These are phyloP conservation scores for Macrostomum lignano DNA, from an alignment of 1,140 invertebrate species.

Conservation along the genomic window DNA sequence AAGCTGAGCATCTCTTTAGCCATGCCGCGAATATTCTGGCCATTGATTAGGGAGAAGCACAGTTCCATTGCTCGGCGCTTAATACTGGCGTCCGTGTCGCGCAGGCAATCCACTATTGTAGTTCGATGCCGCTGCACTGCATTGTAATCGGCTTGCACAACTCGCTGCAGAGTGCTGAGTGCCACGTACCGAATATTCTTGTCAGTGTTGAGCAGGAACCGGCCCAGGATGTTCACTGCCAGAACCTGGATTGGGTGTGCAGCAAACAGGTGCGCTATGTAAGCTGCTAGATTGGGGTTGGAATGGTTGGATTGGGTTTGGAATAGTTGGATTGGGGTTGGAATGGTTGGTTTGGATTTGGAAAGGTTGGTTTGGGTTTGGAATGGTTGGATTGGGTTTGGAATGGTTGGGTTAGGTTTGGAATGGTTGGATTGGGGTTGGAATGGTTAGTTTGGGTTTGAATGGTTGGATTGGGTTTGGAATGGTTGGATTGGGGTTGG, in stretches of 20 bases:
- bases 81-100: constrained; percentile 35
- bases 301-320: too few species aligned
- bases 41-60: constrained; percentile 81
- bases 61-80: constrained; percentile 71
- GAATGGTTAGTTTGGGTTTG: too few species aligned
- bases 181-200: constrained; percentile 99
- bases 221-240: constrained; percentile 82
- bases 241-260: constrained; percentile 34
- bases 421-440: too few species aligned
- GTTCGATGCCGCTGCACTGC: constrained; percentile 86
- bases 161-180: constrained; percentile 74
- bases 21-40: constrained; percentile 72
- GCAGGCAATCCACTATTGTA: constrained; percentile 87
- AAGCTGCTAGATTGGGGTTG: too few species aligned
- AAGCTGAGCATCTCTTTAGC: constrained; percentile 74
- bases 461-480: too few species aligned
- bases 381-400: too few species aligned
- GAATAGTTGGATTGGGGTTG: too few species aligned
- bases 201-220: constrained; percentile 90
- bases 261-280: not conserved
- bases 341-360: too few species aligned
- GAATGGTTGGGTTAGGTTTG: too few species aligned
- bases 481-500: too few species aligned
- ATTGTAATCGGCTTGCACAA: constrained; percentile 78
- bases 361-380: too few species aligned